Evolutionary conservation across 2,888 invertebrate species (phyloP), one percentile per base, ranked within the genome.

Genomic region (Pterostichus madidus): DNA sequence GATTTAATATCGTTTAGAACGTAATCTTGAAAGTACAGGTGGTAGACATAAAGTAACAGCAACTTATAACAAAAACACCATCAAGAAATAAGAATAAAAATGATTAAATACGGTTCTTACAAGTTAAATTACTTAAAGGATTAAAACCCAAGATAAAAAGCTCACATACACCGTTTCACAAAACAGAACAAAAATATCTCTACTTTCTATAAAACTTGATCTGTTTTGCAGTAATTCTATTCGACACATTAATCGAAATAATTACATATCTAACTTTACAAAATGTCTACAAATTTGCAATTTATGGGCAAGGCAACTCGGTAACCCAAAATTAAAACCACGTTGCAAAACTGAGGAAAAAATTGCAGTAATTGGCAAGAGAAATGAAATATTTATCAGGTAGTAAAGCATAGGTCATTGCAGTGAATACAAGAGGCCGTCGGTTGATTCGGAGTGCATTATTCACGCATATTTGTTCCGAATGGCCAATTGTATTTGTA

Each of bases 81-180:
- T 13, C 5, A 11, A 64, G 6, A 32, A 64, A 64, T 32, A 64
- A 32, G 32, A 64, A 35, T 13, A 35, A 35, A 61, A 64, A 64
- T 64, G 10, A 2, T 49, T 49, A 49, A 64, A 35, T 64, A 64
- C 64, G 35, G 49, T 13, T 13, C 17, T 71, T 71, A 71, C 68
- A 71, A 13, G 68, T 8, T 71, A 71, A 39, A 71, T 71, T 71
- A 71, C 68, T 71, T 71, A 71, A 71, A 71, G 39, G 68, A 71
- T 71, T 71, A 56, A 17, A 64, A 71, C 44, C n/a, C 68, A 44
- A 17, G 17, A 10, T 39, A 71, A 71, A 71, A 71, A 71, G 39
- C 39, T 56, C 13, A 11, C 8, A 56, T 56, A 56, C 8, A 56
- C 56, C 56, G 56, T 56, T 52, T 17, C 56, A 56, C 56, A 56